Conservation (phyloP, 2,797 vertebrate genomes). For the Micromesistius poutassou region DNA sequence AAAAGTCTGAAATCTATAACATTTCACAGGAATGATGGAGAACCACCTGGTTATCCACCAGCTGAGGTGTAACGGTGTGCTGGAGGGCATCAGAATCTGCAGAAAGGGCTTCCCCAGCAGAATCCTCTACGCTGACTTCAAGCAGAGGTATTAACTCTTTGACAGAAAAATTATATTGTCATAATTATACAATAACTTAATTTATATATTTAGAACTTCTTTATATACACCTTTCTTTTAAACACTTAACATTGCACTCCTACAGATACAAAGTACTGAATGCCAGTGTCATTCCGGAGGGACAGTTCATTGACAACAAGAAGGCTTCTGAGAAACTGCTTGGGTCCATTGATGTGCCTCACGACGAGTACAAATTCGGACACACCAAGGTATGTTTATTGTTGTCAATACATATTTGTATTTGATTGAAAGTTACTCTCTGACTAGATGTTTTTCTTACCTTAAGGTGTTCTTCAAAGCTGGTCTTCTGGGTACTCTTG, state of each 20-base stretch:
- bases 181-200: not conserved
- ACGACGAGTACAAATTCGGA: conserved; percentile 85
- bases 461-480: conserved; percentile 85
- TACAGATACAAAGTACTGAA: conserved; percentile 78
- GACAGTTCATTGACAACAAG: conserved; percentile 89
- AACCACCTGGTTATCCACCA: conserved; percentile 80
- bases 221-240: not conserved
- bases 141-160: conserved; percentile 71
- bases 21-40: conserved; percentile 57
- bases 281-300: conserved; percentile 84
- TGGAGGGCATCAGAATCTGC: conserved; percentile 85
- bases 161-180: not conserved
- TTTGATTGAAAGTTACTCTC: no score
- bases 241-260: not conserved
- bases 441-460: not conserved
- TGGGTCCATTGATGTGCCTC: conserved; percentile 84
- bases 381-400: conserved; percentile 78
- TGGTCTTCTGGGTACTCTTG: conserved; percentile 79
- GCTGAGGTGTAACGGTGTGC: conserved; percentile 81
- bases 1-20: not conserved
- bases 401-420: conserved; percentile 17
- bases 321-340: conserved; percentile 86
- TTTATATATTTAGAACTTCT: not conserved
- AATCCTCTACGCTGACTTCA: conserved; percentile 82
- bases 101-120: conserved; percentile 84